phyloP scores from a whole-genome alignment of 2,797 vertebrate genomes.

The Falco naumanni region DNA sequence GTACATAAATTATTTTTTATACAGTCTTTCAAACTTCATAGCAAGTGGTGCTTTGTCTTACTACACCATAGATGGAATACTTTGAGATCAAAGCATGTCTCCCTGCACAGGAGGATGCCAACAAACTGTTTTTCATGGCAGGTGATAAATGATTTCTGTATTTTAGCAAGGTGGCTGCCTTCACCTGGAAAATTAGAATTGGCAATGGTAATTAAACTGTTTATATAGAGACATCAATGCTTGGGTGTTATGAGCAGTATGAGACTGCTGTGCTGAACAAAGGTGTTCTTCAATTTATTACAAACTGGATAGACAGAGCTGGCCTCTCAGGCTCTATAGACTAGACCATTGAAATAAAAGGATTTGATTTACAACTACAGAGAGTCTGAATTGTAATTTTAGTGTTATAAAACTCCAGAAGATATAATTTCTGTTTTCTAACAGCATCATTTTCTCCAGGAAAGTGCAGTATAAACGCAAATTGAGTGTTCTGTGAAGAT shows the following conservation, averaged over 20 bases:
- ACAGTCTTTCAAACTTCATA: not conserved
- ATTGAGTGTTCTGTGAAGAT: not conserved
- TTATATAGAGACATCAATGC: constrained; percentile 13
- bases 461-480: not conserved
- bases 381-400: not conserved
- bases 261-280: not conserved
- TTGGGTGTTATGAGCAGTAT: not conserved
- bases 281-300: not conserved
- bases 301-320: not conserved
- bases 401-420: not conserved
- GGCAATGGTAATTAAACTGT: constrained; percentile 11
- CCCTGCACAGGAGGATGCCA: not conserved
- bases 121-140: not conserved
- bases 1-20: constrained; percentile 46
- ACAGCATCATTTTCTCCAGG: not conserved
- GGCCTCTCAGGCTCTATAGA: not conserved
- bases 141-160: constrained; percentile 1
- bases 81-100: constrained; percentile 15
- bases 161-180: not conserved
- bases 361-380: not conserved
- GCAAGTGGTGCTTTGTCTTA: constrained; percentile 4
- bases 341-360: not conserved
- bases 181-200: constrained; percentile 55
- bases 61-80: not conserved
- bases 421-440: not conserved